Base-by-base conservation (phyloP, 2,888 invertebrate genomes). In the Caenorhabditis sinica region DNA sequence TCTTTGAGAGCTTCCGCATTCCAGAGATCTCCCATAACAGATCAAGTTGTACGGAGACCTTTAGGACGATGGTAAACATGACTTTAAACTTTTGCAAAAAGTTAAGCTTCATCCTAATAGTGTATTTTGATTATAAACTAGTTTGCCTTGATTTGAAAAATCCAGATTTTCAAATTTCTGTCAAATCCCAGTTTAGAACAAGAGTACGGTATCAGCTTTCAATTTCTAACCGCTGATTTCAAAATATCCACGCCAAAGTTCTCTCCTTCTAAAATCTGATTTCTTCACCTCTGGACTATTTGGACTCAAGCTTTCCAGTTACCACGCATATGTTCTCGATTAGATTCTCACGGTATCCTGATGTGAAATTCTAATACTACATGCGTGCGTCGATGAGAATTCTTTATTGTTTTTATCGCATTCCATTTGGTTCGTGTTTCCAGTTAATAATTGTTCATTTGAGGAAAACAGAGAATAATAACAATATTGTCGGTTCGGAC, bases 361-460 rank as follows among this genome's bases (percentile, higher is more conserved):
- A 69, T 56, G 25, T 23, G 1, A 9, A 40, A 20, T 15, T 40
- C 56, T 40, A 66, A 1, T 69, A 40, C 17, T 2, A 69, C 56
- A 69, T 56, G 56, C 36, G 15, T 56, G 69, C 69, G 69, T 69
- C 69, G 56, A 56, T 56, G 25, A 40, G 56, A 69, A 53, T 40
- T 25, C 17, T 53, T 40, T 69, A 56, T 53, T 69, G 53, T 56
- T 43, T 68, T 51, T 28, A 65, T 17, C n/a, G 20, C 8, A 20
- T 68, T 68, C 13, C 43, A 25, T 43, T 65, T 25, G 15, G 40
- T 45, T 15, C 17, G 6, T 66, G n/a, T 25, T 45, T 15, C 49
- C 49, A 49, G n/a, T 30, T 49, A 30, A 30, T 66, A 28, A 30
- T 45, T 25, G 33, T 30, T 49, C 28, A 28, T 15, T 56, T 56